A percentile compares a stretch with the other conserved stretches of the same genome.
These are phyloP conservation scores for Anthopleura xanthogrammica DNA, from an alignment of 92 coral and sea anemone genomes.

Conservation along the genomic window DNA sequence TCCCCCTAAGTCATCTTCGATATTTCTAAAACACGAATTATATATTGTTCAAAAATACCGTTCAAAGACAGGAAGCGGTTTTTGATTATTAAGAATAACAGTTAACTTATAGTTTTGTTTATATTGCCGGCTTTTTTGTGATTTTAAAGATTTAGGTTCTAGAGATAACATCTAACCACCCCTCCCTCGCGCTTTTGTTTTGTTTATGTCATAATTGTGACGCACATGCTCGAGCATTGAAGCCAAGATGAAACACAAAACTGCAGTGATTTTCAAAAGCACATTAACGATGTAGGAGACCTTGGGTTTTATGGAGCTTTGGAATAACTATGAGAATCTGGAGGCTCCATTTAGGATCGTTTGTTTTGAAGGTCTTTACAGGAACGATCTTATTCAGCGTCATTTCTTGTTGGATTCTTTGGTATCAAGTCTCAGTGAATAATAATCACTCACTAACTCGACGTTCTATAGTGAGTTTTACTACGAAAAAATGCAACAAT, in stretches of 20 bases:
- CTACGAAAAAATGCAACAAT: conserved; percentile 62
- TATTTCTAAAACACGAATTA: not conserved
- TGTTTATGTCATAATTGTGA: conserved; percentile 1
- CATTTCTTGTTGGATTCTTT: conserved; percentile 68
- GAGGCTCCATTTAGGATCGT: conserved; percentile 78
- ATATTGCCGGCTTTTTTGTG: not conserved
- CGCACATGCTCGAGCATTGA: conserved; percentile 25
- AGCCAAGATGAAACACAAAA: conserved; percentile 7
- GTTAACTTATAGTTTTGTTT: not conserved
- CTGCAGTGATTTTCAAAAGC: conserved; percentile 10
- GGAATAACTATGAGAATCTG: conserved; percentile 71
- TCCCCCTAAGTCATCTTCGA: not conserved
- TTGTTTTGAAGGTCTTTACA: conserved; percentile 50
- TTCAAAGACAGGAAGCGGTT: not conserved
- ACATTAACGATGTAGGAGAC: conserved; percentile 6
- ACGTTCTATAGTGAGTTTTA: conserved; percentile 50
- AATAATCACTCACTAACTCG: not conserved
- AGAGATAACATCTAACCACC: conserved; percentile 14
- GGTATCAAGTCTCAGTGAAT: conserved; percentile 52
- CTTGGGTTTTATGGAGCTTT: conserved; percentile 34
- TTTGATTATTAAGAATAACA: not conserved
- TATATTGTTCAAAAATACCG: not conserved
- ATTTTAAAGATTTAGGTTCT: not conserved
- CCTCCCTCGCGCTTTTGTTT: conserved; percentile 8
- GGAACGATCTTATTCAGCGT: conserved; percentile 55